Base-by-base conservation (phyloP, 53 echinoderm and acorn worm genomes). In the Paracentrotus lividus region DNA sequence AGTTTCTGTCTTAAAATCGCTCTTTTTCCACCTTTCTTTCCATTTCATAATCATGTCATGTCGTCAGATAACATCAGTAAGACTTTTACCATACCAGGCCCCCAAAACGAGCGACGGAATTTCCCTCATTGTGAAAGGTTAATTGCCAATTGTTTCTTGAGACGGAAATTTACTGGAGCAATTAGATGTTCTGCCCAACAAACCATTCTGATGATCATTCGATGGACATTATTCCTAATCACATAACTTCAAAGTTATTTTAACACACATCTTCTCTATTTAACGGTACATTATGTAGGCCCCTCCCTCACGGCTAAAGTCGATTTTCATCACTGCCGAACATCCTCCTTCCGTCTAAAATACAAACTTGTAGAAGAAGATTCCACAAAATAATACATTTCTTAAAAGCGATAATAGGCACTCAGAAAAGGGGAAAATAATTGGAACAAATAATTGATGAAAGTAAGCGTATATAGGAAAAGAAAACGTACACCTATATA, bases 121-220 rank as follows among this genome's bases (percentile, higher is more conserved):
- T 84, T 49, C 84, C 31, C 78, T 27, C 49, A 49, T 45, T 84
- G 49, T 49, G 49, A 84, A 84, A 84, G 84, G 84, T 84, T 84
- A 84, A 84, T 84, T 84, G 84, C 84, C 84, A 84, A 84, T 84
- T 84, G 84, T 84, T 84, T 49, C 49, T 5, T 84, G 84, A 49
- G 47, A 49, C 29, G 84, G 49, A 7, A 84, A 84, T 47, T 49
- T 49, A 31, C 31, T 49, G 10, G 26, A 84, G 49, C 49, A 84
- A 84, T 84, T 84, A 84, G 84, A 84, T 84, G 84, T 84, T 84
- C 84, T n/a, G 49, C 45, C 49, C n/a, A 49, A 84, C 84, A 49
- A 29, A 24, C 45, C 84, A 16, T 13, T 31, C 16, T 8, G 31
- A 15, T 10, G 69, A 38, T 69, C 36, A 69, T 69, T 69, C 69